phyloP scores from a whole-genome alignment of 2,888 invertebrate species.

The Salpingus planirostris region DNA sequence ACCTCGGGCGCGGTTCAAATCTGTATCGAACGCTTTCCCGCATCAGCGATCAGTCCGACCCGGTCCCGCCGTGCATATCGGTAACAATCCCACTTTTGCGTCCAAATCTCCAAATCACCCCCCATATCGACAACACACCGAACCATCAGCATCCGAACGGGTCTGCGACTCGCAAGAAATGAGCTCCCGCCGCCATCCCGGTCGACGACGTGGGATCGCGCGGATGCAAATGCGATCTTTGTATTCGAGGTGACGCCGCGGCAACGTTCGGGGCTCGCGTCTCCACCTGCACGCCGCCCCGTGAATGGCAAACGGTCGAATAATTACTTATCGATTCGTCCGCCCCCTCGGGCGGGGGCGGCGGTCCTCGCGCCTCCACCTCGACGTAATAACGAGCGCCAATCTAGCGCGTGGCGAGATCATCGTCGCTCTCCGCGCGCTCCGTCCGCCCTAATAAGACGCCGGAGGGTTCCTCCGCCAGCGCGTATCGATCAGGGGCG shows the following conservation, averaged over 20 bases:
- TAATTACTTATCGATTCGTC: conserved; percentile 29
- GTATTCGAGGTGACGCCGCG: conserved; percentile 16
- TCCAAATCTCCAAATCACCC: too few relatives aligned
- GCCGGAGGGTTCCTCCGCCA: conserved; percentile 31
- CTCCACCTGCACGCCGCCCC: conserved; percentile 16
- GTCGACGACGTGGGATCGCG: too few relatives aligned
- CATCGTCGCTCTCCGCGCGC: conserved; percentile 28
- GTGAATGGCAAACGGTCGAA: conserved; percentile 23
- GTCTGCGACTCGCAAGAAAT: too few relatives aligned
- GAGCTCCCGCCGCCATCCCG: too few relatives aligned
- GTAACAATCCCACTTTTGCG: too few relatives aligned
- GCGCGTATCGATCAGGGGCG: conserved; percentile 30
- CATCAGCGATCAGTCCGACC: too few relatives aligned
- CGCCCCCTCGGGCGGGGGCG: not conserved
- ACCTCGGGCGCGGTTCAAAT: too few relatives aligned
- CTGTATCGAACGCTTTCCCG: too few relatives aligned
- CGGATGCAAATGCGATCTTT: conserved; percentile 22
- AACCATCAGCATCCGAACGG: too few relatives aligned
- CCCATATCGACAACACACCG: too few relatives aligned
- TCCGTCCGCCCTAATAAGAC: conserved; percentile 32
- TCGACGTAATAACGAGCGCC: conserved; percentile 19
- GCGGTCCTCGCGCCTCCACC: not conserved
- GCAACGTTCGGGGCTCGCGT: conserved; percentile 18
- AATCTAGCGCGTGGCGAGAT: conserved; percentile 23
- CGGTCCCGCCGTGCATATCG: too few relatives aligned